These are phyloP conservation scores for Gopherus evgoodei DNA, from an alignment of 2,113 vertebrate genomes.

Conservation along the genomic window DNA sequence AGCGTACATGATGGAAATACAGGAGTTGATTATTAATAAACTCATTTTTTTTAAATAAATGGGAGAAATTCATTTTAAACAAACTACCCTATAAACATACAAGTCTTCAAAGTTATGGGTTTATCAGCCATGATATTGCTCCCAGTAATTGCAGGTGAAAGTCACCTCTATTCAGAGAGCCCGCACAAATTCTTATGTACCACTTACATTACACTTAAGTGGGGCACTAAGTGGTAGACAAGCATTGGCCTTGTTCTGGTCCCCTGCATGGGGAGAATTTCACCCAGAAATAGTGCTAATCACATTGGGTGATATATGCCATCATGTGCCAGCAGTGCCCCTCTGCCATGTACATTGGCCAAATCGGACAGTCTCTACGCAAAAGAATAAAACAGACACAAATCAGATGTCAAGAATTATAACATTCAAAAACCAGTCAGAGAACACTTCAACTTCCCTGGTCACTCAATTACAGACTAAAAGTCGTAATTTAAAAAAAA, in stretches of 20 bases:
- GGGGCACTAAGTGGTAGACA: accelerated
- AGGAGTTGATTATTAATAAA: neutral
- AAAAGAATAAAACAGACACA: no score
- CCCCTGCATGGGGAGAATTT: neutral
- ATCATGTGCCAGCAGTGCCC: no score
- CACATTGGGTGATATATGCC: neutral
- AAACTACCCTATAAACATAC: neutral
- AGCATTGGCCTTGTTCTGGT: neutral
- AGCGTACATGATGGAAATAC: neutral
- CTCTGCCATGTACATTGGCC: no score
- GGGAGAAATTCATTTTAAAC: neutral
- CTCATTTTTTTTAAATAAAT: neutral
- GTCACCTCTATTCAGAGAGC: neutral
- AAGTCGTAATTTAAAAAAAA: no score
- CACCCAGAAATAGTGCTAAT: accelerated
- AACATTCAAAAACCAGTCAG: no score
- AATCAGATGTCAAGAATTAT: no score
- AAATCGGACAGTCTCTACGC: no score
- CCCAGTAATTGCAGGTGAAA: neutral
- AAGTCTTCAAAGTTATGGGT: neutral
- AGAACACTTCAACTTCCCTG: no score
- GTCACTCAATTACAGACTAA: no score
- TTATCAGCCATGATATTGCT: neutral
- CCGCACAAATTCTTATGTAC: neutral
- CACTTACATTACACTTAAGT: neutral